Percentiles rank a stretch among this genome's conserved stretches.
Conservation (phyloP, 2,888 invertebrate genomes). For the Opisthograptis luteolata region DNA sequence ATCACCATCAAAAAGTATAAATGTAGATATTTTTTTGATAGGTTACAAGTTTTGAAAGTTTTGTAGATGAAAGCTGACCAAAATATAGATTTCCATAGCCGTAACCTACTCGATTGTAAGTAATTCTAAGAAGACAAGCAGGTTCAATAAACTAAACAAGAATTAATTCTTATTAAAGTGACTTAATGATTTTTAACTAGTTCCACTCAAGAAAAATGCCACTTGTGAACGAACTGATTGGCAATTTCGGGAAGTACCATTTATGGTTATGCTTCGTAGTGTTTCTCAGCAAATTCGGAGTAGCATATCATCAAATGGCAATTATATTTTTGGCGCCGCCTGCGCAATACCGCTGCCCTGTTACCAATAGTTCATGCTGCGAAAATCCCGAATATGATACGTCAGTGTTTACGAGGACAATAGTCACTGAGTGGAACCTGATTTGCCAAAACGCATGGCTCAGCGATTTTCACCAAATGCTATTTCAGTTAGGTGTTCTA, state of each 20-base stretch:
- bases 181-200: background rate
- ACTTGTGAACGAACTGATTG: constrained; percentile 67
- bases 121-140: too few species aligned
- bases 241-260: constrained; percentile 81
- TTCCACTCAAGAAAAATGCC: constrained; percentile 44
- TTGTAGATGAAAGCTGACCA: too few species aligned
- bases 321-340: constrained; percentile 78
- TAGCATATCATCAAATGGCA: constrained; percentile 80
- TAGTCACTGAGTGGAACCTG: constrained; percentile 89
- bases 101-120: too few species aligned
- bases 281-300: constrained; percentile 73
- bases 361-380: constrained; percentile 68
- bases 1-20: too few species aligned
- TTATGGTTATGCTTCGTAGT: constrained; percentile 69
- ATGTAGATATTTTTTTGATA: too few species aligned
- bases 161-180: too few species aligned
- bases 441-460: constrained; percentile 87
- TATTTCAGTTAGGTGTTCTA: constrained; percentile 90
- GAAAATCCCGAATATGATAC: constrained; percentile 84
- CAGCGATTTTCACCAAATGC: constrained; percentile 87
- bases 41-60: too few species aligned
- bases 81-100: too few species aligned
- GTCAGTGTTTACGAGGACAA: constrained; percentile 86
- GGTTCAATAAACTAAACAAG: too few species aligned
- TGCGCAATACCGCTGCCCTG: constrained; percentile 52